Conservation (phyloP, 2,888 invertebrate genomes). For the Aplocera efformata region DNA sequence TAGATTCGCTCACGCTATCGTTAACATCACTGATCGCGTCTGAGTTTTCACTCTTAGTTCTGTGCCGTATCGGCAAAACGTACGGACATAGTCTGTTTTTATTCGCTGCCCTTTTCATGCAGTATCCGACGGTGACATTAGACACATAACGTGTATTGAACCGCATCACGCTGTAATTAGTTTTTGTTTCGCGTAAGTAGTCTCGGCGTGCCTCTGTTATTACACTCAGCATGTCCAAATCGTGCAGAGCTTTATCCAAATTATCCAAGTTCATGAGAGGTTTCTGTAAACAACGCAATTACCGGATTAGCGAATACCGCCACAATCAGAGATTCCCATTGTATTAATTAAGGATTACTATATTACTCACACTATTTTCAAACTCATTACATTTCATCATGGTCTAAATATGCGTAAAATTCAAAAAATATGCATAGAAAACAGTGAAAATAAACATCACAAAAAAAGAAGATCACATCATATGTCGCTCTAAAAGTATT, state of each 20-base stretch:
- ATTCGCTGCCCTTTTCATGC: slow-evolving; percentile 75
- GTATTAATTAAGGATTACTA: no score
- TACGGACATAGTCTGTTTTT: slow-evolving; percentile 82
- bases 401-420: slow-evolving; percentile 41
- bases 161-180: slow-evolving; percentile 73
- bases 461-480: slow-evolving; percentile 66
- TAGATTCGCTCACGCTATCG: slow-evolving; percentile 51
- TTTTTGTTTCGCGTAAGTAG: slow-evolving; percentile 75
- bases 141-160: slow-evolving; percentile 82
- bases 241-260: slow-evolving; percentile 81
- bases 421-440: slow-evolving; percentile 54
- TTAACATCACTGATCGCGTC: slow-evolving; percentile 67
- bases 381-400: slow-evolving; percentile 70
- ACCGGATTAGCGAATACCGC: slow-evolving; percentile 33
- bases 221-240: slow-evolving; percentile 82
- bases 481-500: no score
- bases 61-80: slow-evolving; percentile 76
- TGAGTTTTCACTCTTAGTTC: slow-evolving; percentile 83
- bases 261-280: slow-evolving; percentile 75
- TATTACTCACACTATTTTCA: slow-evolving; percentile 54
- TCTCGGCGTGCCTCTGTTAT: slow-evolving; percentile 80
- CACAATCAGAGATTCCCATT: slow-evolving; percentile 14
- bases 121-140: slow-evolving; percentile 82
- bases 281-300: slow-evolving; percentile 65
- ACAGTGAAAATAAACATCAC: slow-evolving; percentile 76